Percentiles rank a stretch among this genome's conserved stretches.
Evolutionary conservation across 92 coral and sea anemone species (phyloP).

Genomic region (Metridium senile): DNA sequence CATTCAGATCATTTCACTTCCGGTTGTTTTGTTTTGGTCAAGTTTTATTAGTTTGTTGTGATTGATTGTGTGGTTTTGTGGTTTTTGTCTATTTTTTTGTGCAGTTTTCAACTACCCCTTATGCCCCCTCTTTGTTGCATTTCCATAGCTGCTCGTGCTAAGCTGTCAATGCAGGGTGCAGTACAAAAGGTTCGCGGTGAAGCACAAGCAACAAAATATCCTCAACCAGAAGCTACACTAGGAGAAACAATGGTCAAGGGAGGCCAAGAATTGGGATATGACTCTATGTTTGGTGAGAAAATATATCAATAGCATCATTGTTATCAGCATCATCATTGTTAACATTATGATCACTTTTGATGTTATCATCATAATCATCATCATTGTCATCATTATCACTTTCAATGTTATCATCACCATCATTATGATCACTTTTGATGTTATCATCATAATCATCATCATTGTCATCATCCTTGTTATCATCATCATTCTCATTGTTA

Average conservation of each 20-base stretch:
- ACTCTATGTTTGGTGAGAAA: conserved; percentile 82
- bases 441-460: background rate
- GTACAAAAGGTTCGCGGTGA: conserved; percentile 96
- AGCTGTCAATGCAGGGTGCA: conserved; percentile 89
- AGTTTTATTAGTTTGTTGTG: background rate
- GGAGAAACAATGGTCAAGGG: conserved; percentile 93
- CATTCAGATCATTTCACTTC: too few species aligned
- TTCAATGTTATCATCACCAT: too few species aligned
- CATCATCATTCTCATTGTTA: too few species aligned
- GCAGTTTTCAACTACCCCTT: too few species aligned
- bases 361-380: background rate
- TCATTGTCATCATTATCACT: too few species aligned
- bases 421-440: too few species aligned
- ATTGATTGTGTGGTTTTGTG: background rate
- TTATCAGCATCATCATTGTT: background rate
- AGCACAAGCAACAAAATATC: conserved; percentile 75
- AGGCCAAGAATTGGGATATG: conserved; percentile 84
- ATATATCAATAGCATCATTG: too few species aligned
- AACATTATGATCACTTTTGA: background rate
- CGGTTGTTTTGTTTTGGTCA: too few species aligned
- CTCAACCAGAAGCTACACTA: conserved; percentile 85
- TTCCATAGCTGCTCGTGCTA: conserved; percentile 98
- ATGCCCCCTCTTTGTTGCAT: too few species aligned
- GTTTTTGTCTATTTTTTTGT: too few species aligned
- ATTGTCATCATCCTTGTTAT: too few species aligned